Conservation (phyloP, 2,797 vertebrate species). For the Silurus lanzhouensis region DNA sequence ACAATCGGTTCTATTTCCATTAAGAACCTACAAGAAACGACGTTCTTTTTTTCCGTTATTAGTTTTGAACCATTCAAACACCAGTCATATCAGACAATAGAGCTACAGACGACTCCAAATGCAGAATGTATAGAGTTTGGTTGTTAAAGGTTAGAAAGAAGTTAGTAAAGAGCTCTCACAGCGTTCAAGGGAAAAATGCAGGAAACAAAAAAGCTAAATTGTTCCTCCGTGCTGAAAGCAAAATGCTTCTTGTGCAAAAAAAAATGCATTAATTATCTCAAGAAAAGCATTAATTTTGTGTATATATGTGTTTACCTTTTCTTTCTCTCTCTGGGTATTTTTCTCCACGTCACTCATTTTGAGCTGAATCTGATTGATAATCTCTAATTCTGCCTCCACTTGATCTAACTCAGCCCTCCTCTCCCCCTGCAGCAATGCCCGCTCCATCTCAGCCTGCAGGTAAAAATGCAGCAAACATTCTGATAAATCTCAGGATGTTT, state of each 20-base stretch:
- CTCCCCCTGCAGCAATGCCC: constrained; percentile 91
- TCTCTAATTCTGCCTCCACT: constrained; percentile 86
- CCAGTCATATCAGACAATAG: constrained; percentile 7
- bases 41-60: neutral
- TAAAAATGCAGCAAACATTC: neutral
- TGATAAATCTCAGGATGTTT: neutral
- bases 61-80: neutral
- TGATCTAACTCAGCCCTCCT: constrained; percentile 80
- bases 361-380: constrained; percentile 85
- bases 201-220: constrained; percentile 25
- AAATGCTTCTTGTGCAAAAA: constrained; percentile 24
- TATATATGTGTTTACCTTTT: constrained; percentile 78
- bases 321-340: constrained; percentile 83
- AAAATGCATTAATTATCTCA: constrained; percentile 16
- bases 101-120: neutral
- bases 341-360: constrained; percentile 84
- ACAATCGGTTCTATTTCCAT: neutral
- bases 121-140: constrained; percentile 31
- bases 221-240: constrained; percentile 36
- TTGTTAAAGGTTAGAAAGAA: constrained; percentile 53
- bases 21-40: neutral
- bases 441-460: constrained; percentile 92
- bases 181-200: constrained; percentile 31
- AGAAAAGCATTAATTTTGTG: neutral
- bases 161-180: constrained; percentile 39